Evolutionary conservation across 92 coral and sea anemone genomes (phyloP), one percentile per base, ranked within the genome.

Genomic region (Micromussa lordhowensis): DNA sequence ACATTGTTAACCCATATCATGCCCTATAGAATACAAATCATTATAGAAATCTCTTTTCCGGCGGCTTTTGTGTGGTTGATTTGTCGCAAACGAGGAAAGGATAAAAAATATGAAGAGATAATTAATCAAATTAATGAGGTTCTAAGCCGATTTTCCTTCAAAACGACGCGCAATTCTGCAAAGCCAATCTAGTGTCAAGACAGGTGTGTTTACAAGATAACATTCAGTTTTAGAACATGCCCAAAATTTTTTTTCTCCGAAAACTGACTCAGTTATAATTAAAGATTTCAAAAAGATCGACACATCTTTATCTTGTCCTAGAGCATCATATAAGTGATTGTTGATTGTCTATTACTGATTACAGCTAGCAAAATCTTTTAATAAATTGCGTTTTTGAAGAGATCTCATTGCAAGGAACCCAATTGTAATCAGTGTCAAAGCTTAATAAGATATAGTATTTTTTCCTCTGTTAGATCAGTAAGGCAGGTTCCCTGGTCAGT

Each of bases 41-140:
- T 55, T 19, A 55, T 19, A 0, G 61, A 55, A 55, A 55, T 71
- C 49, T 71, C 40, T 71, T 16, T 32, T 8, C 18, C 78, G 53
- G 78, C 53, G 1, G 36, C 49, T 71, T 29, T 73, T 73, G 78
- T 36, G 49, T 18, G 53, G 53, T 34, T 73, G 14, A 73, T 73
- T 35, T 73, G 53, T 32, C 28, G 78, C 78, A 73, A 7, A 73
- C 28, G 49, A 73, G 78, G 36, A 73, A 73, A 36, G 78, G 26
- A 32, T 24, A n/a, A 38, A 73, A 38, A 1, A 21, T 18, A 73
- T 19, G 28, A 73, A 26, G 5, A 73, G 49, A 73, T 36, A 36
- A 32, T 35, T 73, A 73, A 73, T 32, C 78, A 35, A 5, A 32
- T 73, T 36, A 73, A 36, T 73, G 78, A 19, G 28, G 6, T 32